A percentile compares a stretch with the other conserved stretches of the same genome.
These are phyloP conservation scores for Cerastis leucographa DNA, from an alignment of 2,888 invertebrate species.

Conservation along the genomic window DNA sequence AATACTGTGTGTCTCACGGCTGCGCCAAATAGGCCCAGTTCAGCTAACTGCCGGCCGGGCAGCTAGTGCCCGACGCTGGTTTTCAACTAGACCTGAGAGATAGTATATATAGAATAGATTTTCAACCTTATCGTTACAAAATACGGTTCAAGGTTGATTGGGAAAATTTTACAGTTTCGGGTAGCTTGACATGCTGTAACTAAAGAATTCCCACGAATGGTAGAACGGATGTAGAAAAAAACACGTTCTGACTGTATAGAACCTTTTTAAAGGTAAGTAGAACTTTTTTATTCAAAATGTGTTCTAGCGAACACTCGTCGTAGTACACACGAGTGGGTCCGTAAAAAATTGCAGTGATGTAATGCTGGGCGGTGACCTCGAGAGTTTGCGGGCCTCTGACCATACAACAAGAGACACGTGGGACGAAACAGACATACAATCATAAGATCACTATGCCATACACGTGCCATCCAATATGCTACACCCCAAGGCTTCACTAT, in stretches of 20 bases:
- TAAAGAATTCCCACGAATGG: slow-evolving; percentile 4
- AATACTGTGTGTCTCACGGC: too few species aligned
- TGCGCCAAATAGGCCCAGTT: too few species aligned
- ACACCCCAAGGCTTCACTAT: slow-evolving; percentile 11
- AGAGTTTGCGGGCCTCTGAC: slow-evolving; percentile 63
- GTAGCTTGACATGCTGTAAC: background rate
- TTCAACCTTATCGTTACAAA: too few species aligned
- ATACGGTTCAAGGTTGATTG: too few species aligned
- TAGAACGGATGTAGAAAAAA: slow-evolving; percentile 43
- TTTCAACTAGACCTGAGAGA: too few species aligned
- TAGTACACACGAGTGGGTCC: slow-evolving; percentile 45
- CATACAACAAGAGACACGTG: slow-evolving; percentile 63
- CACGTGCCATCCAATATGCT: slow-evolving; percentile 39
- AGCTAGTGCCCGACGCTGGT: too few species aligned
- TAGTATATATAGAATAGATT: too few species aligned
- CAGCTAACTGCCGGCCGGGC: too few species aligned
- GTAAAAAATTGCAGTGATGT: slow-evolving; percentile 73
- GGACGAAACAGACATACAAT: slow-evolving; percentile 58
- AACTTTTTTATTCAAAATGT: slow-evolving; percentile 46
- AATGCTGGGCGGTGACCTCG: slow-evolving; percentile 70
- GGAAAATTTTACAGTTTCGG: too few species aligned
- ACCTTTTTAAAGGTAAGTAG: slow-evolving; percentile 25
- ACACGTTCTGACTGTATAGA: slow-evolving; percentile 3
- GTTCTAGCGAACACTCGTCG: slow-evolving; percentile 19
- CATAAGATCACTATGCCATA: slow-evolving; percentile 49